These are phyloP conservation scores for Phenacoccus solenopsis DNA, from an alignment of 1,140 invertebrate genomes.

Conservation along the genomic window DNA sequence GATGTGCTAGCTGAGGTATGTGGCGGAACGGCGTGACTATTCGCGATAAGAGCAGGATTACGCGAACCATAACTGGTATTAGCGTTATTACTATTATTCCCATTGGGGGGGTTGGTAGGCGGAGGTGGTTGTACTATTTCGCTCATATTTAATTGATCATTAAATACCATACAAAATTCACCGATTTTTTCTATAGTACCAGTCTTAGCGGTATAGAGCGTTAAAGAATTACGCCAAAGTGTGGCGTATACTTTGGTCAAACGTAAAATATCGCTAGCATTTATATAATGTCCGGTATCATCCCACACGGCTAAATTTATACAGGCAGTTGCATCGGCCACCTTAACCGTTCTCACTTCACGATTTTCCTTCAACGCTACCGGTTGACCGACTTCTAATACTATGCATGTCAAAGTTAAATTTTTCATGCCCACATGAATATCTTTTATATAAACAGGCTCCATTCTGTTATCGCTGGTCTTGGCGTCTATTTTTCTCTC, in stretches of 20 bases:
- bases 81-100: constrained; percentile 18
- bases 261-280: constrained; percentile 81
- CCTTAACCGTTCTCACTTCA: constrained; percentile 84
- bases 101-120: constrained; percentile 19
- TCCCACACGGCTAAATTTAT: constrained; percentile 95
- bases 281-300: constrained; percentile 72
- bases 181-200: constrained; percentile 72
- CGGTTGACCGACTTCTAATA: constrained; percentile 78
- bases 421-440: constrained; percentile 83
- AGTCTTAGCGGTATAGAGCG: constrained; percentile 79
- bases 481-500: neutral
- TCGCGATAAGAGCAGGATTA: neutral
- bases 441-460: constrained; percentile 49
- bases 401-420: constrained; percentile 81
- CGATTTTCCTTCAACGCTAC: constrained; percentile 87
- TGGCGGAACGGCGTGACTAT: constrained; percentile 3
- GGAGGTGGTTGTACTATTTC: constrained; percentile 54
- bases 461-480: neutral
- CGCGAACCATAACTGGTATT: constrained; percentile 7
- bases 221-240: constrained; percentile 79
- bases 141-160: constrained; percentile 82
- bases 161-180: constrained; percentile 80
- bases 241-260: constrained; percentile 81
- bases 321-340: constrained; percentile 79
- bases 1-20: neutral